A percentile compares a stretch with the other conserved stretches of the same genome.
These are phyloP conservation scores for Melanotus villosus DNA, from an alignment of 2,888 invertebrate species.

Conservation along the genomic window DNA sequence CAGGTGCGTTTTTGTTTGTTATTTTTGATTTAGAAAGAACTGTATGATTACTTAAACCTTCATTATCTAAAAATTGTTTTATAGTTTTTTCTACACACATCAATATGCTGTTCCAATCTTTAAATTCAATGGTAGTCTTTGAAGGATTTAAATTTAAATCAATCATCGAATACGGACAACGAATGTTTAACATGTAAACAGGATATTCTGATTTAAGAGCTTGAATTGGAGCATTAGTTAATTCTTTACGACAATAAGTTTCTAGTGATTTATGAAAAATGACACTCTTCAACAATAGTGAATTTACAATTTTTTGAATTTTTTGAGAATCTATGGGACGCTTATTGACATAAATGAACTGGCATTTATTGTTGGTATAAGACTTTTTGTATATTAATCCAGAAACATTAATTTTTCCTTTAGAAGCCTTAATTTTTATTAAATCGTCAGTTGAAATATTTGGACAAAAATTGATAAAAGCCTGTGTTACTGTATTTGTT, in stretches of 20 bases:
- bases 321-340: conserved; percentile 71
- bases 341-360: conserved; percentile 79
- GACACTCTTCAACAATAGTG: conserved; percentile 59
- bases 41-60: conserved; percentile 35
- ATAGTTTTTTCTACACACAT: conserved; percentile 66
- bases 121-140: conserved; percentile 71
- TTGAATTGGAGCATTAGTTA: not conserved
- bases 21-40: not conserved
- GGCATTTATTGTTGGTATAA: conserved; percentile 68
- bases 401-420: conserved; percentile 70
- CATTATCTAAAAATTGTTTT: conserved; percentile 54
- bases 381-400: conserved; percentile 73
- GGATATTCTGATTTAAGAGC: conserved; percentile 60
- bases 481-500: conserved; percentile 70
- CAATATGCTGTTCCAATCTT: conserved; percentile 68
- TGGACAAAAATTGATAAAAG: conserved; percentile 70
- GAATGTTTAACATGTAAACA: conserved; percentile 72
- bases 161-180: conserved; percentile 69
- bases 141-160: conserved; percentile 70
- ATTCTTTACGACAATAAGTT: not conserved
- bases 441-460: conserved; percentile 64
- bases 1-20: not conserved
- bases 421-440: conserved; percentile 64
- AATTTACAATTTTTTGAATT: conserved; percentile 68
- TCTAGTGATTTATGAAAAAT: conserved; percentile 27